Base-by-base conservation (phyloP, 2,888 invertebrate species). In the Imbricaverruca yamaguchii region DNA sequence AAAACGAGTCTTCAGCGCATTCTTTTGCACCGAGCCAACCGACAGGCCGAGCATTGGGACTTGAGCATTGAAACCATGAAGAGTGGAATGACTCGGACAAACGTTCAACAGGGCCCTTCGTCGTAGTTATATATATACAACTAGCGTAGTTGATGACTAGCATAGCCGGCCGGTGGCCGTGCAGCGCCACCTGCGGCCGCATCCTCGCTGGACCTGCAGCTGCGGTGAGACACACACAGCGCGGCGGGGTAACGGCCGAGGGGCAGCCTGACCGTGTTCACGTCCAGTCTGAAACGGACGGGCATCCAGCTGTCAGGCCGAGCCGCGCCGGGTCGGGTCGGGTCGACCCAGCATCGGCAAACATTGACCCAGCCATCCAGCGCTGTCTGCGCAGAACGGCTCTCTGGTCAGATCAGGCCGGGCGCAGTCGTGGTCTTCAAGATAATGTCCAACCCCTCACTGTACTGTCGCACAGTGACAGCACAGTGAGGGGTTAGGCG, bases 11-110 rank as follows among this genome's bases (percentile, higher is more conserved):
- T 69, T 13, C 18, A 18, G 4, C 6, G 69, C 69, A 53, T 15
- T 12, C 4, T 9, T 25, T 23, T 21, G 21, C 18, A 63, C 63
- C 21, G n/a, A 63, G 63, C 63, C 18, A 21, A 21, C 23, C 23
- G 13, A 25, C 23, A 23, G 67, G 67, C 67, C 0, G 13, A 25
- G 25, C 23, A 23, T 23, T 67, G 21, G 67, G 9, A 25, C 63
- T 67, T 67, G 67, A 67, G 67, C 67, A 67, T 25, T 67, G 67
- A 67, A 67, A 67, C 11, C 67, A 67, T 67, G 23, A 23, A 67
- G 69, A 69, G 69, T 69, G 69, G 69, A 69, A 69, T 69, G 69
- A 39, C 69, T 69, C 69, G 53, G 2, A 67, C 67, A 25, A 25
- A 23, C 67, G 25, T 10, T 67, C 23, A 21, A 25, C 67, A 67